A percentile compares a stretch with the other conserved stretches of the same genome.
Conservation (phyloP, 1,140 invertebrate genomes). For the Eupeodes corollae region DNA sequence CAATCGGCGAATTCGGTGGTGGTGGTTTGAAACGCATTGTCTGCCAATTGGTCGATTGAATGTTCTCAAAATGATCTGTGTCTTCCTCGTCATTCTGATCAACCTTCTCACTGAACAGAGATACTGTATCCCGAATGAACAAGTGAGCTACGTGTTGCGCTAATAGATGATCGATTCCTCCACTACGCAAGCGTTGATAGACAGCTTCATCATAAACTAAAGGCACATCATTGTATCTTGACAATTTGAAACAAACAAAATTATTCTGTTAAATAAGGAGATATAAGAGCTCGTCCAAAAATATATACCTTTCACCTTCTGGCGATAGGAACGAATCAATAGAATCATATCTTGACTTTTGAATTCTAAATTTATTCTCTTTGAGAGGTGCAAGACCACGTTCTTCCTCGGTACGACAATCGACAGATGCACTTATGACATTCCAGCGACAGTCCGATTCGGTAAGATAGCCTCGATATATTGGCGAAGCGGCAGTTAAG, state of each 20-base stretch:
- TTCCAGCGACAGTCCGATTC: constrained; percentile 97
- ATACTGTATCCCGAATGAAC: constrained; percentile 95
- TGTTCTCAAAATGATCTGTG: constrained; percentile 99
- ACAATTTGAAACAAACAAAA: not conserved
- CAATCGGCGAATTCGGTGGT: constrained; percentile 85
- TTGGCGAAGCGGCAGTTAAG: constrained; percentile 88
- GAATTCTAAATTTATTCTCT: constrained; percentile 73
- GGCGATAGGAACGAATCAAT: constrained; percentile 94
- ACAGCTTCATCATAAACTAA: constrained; percentile 77
- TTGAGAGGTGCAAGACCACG: constrained; percentile 67
- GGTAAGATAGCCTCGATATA: constrained; percentile 84
- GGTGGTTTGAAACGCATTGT: constrained; percentile 99
- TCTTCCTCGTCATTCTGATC: constrained; percentile 88
- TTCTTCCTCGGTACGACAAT: constrained; percentile 92
- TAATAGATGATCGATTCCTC: constrained; percentile 81
- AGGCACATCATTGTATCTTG: constrained; percentile 37
- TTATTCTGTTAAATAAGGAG: not conserved
- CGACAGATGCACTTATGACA: constrained; percentile 87
- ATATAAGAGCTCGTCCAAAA: not conserved
- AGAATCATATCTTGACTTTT: constrained; percentile 95
- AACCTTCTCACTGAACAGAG: constrained; percentile 91
- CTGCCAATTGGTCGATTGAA: constrained; percentile 99
- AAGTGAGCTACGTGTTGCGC: constrained; percentile 95
- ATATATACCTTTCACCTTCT: constrained; percentile 55
- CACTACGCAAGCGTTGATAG: constrained; percentile 64